Evolutionary conservation across 2,888 invertebrate species (phyloP).

Genomic region (Yponomeuta malinellus): DNA sequence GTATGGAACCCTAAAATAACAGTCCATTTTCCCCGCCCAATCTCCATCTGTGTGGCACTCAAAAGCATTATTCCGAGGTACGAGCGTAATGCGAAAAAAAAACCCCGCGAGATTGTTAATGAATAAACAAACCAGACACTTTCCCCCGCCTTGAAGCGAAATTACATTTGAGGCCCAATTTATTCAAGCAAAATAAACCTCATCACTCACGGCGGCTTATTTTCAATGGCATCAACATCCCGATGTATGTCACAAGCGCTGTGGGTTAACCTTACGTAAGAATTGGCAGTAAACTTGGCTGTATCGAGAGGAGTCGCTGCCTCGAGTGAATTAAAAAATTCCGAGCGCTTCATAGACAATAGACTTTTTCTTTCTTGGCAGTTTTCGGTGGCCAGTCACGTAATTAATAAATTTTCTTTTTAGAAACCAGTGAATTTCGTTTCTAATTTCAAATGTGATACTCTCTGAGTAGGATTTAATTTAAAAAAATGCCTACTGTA

Average conservation of each 20-base stretch:
- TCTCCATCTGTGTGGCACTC: not conserved
- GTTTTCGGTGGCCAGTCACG: slow-evolving; percentile 2
- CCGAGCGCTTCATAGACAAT: not conserved
- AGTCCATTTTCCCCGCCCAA: not conserved
- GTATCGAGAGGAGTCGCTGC: not conserved
- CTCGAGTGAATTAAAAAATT: not conserved
- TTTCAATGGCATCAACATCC: slow-evolving; percentile 9
- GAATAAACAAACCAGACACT: slow-evolving; percentile 14
- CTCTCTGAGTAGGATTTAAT: not conserved
- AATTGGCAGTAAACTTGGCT: not conserved
- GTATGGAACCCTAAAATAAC: not conserved
- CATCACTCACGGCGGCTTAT: slow-evolving; percentile 12
- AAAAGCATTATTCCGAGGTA: not conserved
- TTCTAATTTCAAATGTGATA: not conserved
- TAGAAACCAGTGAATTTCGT: not conserved
- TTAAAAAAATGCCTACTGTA: not conserved
- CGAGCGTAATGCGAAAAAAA: not conserved
- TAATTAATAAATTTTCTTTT: slow-evolving; percentile 1
- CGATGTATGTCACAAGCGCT: not conserved
- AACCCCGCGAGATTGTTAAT: slow-evolving; percentile 12
- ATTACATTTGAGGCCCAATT: slow-evolving; percentile 13
- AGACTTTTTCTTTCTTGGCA: not conserved
- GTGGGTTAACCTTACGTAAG: not conserved
- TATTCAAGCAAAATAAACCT: slow-evolving; percentile 16
- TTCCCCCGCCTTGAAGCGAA: slow-evolving; percentile 1